Base-by-base conservation (phyloP, 2,888 invertebrate species). In the Xanthorhoe spadicearia region DNA sequence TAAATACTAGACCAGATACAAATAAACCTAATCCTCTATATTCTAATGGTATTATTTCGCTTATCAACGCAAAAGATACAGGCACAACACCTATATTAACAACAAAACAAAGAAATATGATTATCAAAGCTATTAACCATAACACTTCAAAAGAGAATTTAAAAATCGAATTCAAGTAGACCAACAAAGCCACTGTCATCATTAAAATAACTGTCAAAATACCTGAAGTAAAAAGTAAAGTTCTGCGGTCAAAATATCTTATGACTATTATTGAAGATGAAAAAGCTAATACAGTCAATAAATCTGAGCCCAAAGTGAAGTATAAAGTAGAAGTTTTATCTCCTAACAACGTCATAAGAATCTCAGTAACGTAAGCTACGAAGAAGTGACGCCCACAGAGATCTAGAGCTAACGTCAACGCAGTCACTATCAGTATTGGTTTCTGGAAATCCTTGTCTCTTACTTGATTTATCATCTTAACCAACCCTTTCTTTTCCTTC, bases 1-100 rank as follows among this genome's bases (percentile, higher is more conserved):
- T 78, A 19, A 83, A 82, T 5, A 79, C 70, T 19, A 85, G 50
- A 0, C 84, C 83, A 48, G 79, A 69, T 5, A 76, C 60, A 32
- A 74, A 77, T 4, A 74, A 73, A 17, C 81, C 83, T 9, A 72
- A 51, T 0, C 83, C 83, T 64, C 79, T 85, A 38, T 80, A 72
- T 48, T 83, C 80, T 32, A 86, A 70, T 13, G 86, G 84, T 68
- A 84, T 81, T 51, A 85, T 71, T 76, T 86, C 86, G 0, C 80
- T 75, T 3, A 76, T 63, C 19, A 84, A 52, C 0, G 76, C 66
- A 75, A 77, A 84, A 2, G 73, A 61, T 2, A 79, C 64, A 2
- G 85, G 83, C n/a, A 78, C 69, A 0, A 85, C 19, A 17, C 83
- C 76, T 3, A 81, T 32, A 61, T 79, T 77, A 0, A 77, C 71